Percentiles rank a stretch among this genome's conserved stretches.
Conservation (phyloP, 1,140 invertebrate species). For the Chionoecetes opilio region DNA sequence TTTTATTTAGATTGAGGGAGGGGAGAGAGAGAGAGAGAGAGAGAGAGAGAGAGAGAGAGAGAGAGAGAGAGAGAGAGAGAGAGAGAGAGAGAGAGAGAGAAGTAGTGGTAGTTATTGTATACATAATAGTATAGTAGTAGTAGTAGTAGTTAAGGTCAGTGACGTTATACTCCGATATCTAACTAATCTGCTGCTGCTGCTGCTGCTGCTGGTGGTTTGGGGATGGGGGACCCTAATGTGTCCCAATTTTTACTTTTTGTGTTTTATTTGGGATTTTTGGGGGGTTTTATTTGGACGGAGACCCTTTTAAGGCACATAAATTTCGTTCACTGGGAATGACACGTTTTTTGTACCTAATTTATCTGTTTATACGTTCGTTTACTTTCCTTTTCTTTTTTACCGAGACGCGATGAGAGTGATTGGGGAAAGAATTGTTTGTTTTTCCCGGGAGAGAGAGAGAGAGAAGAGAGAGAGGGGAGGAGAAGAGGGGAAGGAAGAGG, state of each 20-base stretch:
- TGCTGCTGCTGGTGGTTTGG: not conserved
- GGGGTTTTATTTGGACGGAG: not conserved
- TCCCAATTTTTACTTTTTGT: not conserved
- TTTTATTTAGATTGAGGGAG: not conserved
- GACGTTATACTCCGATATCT: not conserved
- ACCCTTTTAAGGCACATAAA: not conserved
- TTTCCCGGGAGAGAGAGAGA: constrained; percentile 44
- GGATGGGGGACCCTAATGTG: not conserved
- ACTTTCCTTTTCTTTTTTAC: constrained; percentile 45
- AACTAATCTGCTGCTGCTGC: not conserved
- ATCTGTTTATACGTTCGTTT: constrained; percentile 33
- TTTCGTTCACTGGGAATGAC: not conserved
- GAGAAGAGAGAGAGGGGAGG: constrained; percentile 57
- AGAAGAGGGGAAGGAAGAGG: constrained; percentile 27
- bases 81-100: not conserved
- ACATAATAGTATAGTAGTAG: not conserved
- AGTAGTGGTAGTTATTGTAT: not conserved
- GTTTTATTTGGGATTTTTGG: not conserved
- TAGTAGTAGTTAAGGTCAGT: not conserved
- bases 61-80: not conserved
- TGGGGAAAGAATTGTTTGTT: not conserved
- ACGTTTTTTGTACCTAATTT: not conserved
- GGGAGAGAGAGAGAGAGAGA: not conserved
- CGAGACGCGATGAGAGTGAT: not conserved
- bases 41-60: not conserved